Evolutionary conservation across 2,888 invertebrate species (phyloP).

Genomic region (Andrena chrysosceles): DNA sequence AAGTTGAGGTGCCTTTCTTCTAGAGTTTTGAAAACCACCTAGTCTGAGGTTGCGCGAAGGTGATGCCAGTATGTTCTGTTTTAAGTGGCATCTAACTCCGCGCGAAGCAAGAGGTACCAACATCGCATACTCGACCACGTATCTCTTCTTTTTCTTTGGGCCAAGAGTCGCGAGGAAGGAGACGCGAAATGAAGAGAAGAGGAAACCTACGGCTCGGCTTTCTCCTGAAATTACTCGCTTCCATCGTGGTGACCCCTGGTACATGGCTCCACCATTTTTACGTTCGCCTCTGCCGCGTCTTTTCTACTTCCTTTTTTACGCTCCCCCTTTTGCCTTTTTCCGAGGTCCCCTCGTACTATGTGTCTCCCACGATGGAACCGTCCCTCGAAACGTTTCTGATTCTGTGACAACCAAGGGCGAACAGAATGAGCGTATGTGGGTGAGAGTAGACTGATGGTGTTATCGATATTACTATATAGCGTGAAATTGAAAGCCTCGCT

Average conservation of each 20-base stretch:
- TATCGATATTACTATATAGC: constrained; percentile 45
- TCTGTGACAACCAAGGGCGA: constrained; percentile 27
- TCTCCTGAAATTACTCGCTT: constrained; percentile 70
- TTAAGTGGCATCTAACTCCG: constrained; percentile 68
- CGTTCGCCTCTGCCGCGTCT: constrained; percentile 19
- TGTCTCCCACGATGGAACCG: constrained; percentile 19
- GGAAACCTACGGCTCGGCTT: constrained; percentile 61
- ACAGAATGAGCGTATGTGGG: constrained; percentile 23
- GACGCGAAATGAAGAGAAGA: constrained; percentile 43
- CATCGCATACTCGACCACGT: constrained; percentile 64
- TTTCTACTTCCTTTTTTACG: constrained; percentile 29
- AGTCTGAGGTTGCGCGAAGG: not conserved
- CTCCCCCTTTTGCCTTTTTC: constrained; percentile 28
- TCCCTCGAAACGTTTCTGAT: constrained; percentile 48
- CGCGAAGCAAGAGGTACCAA: constrained; percentile 33
- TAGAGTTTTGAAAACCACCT: constrained; percentile 1
- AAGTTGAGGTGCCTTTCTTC: not conserved
- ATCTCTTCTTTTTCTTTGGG: constrained; percentile 45
- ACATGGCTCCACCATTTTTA: constrained; percentile 45
- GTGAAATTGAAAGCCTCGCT: constrained; percentile 25
- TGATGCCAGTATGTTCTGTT: constrained; percentile 58
- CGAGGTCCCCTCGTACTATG: constrained; percentile 16
- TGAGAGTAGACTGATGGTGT: constrained; percentile 15
- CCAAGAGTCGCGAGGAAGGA: constrained; percentile 22
- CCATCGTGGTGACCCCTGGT: constrained; percentile 59